A percentile compares a stretch with the other conserved stretches of the same genome.
phyloP scores from a whole-genome alignment of 2,797 vertebrate species.

The Enteromius mattozi region DNA sequence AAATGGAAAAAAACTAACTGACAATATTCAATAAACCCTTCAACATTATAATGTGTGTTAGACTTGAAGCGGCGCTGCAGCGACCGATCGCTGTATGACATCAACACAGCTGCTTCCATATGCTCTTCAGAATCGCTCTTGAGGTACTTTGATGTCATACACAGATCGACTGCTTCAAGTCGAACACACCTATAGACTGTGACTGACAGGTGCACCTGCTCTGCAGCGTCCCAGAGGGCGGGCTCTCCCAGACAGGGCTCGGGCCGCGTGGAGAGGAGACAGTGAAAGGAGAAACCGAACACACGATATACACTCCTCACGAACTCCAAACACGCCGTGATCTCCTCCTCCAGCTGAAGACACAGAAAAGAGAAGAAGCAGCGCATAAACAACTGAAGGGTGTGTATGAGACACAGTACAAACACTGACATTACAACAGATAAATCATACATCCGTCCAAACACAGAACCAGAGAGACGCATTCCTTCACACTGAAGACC shows the following conservation, averaged over 20 bases:
- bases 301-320: constrained; percentile 84
- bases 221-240: constrained; percentile 87
- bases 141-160: too few relatives aligned
- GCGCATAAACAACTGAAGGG: constrained; percentile 1
- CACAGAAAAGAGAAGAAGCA: constrained; percentile 33
- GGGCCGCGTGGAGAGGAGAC: constrained; percentile 89
- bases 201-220: constrained; percentile 79
- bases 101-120: too few relatives aligned
- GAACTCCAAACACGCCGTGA: constrained; percentile 88
- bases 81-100: too few relatives aligned
- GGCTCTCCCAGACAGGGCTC: constrained; percentile 86
- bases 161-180: too few relatives aligned
- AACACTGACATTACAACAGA: constrained; percentile 21
- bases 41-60: too few relatives aligned
- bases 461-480: neutral
- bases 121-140: too few relatives aligned
- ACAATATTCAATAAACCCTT: neutral
- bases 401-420: neutral
- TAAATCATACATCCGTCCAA: neutral
- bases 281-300: constrained; percentile 90
- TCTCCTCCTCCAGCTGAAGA: constrained; percentile 86
- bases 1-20: too few relatives aligned
- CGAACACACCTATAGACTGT: too few relatives aligned
- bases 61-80: too few relatives aligned
- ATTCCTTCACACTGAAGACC: neutral